Evolutionary conservation across 2,113 vertebrate genomes (phyloP).

Genomic region (Tinamus guttatus): DNA sequence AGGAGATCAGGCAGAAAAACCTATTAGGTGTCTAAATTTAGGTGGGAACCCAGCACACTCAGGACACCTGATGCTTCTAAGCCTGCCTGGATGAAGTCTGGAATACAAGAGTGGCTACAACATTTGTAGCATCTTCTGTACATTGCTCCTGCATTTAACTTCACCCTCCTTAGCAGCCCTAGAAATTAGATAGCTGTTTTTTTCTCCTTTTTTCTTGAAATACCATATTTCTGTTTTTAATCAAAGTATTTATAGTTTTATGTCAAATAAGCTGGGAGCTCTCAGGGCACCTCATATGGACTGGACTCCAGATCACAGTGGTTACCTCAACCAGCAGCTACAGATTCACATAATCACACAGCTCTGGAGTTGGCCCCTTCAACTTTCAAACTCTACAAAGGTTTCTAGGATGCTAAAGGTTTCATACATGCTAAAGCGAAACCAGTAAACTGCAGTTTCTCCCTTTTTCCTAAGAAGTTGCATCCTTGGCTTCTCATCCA

Average conservation of each 20-base stretch:
- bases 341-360: neutral
- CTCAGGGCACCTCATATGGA: neutral
- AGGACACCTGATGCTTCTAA: neutral
- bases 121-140: neutral
- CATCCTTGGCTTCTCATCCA: neutral
- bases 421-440: neutral
- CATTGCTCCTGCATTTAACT: neutral
- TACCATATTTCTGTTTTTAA: neutral
- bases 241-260: neutral
- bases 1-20: neutral
- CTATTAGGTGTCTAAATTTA: neutral
- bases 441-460: neutral
- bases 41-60: neutral
- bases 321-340: neutral
- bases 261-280: neutral
- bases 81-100: neutral
- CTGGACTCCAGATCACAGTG: neutral
- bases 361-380: neutral
- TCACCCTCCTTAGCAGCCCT: neutral
- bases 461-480: neutral
- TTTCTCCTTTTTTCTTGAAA: neutral
- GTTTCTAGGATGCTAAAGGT: no score
- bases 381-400: neutral
- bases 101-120: neutral
- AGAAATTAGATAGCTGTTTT: neutral